Conservation (phyloP, 2,888 invertebrate species). For the Abrostola tripartita region DNA sequence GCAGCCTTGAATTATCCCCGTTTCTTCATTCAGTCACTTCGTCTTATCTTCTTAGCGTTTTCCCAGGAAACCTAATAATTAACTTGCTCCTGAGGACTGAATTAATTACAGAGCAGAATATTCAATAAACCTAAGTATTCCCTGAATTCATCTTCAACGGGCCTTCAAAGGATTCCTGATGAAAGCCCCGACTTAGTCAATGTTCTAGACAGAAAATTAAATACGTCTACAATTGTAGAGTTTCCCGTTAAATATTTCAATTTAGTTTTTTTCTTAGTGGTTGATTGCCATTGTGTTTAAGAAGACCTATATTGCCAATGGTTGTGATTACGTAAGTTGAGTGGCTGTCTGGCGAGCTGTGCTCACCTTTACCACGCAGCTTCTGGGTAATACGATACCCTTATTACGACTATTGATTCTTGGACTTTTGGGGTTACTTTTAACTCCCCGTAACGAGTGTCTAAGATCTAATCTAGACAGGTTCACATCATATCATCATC, state of each 20-base stretch:
- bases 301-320: no score
- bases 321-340: background rate
- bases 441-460: no score
- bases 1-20: background rate
- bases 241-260: background rate
- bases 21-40: background rate
- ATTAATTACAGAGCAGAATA: background rate
- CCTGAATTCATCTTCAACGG: background rate
- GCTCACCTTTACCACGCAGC: no score
- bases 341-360: no score
- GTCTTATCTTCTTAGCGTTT: background rate
- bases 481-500: no score
- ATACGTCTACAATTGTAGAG: background rate
- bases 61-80: background rate
- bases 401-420: no score
- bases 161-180: background rate
- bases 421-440: no score
- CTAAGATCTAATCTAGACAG: no score
- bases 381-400: no score
- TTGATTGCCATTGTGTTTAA: background rate
- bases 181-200: background rate
- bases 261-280: background rate
- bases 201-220: background rate
- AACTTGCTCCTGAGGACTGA: background rate
- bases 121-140: slow-evolving; percentile 1